Evolutionary conservation across 2,797 vertebrate genomes (phyloP).

Genomic region (Chromobotia macracanthus): DNA sequence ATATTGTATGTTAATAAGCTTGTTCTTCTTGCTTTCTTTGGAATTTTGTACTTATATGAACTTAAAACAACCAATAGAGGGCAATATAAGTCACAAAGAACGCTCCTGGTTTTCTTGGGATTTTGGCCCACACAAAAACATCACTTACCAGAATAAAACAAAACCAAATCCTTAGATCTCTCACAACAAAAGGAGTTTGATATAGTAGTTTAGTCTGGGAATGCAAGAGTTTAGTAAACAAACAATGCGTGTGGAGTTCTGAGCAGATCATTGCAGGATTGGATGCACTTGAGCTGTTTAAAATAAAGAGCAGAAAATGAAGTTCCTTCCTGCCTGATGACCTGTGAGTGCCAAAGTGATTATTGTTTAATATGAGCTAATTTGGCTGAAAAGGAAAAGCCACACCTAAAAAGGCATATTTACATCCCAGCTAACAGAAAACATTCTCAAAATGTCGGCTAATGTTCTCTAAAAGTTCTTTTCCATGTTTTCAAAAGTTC

Average conservation of each 20-base stretch:
- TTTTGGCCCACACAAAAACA: not conserved
- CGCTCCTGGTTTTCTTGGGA: not conserved
- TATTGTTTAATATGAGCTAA: not conserved
- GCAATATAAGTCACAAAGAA: not conserved
- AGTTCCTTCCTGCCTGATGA: not conserved
- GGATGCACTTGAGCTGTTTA: not conserved
- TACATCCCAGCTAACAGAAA: too few species aligned
- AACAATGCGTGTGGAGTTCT: constrained; percentile 5
- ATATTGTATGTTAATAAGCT: too few species aligned
- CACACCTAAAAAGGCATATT: not conserved
- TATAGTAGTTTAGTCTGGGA: constrained; percentile 40
- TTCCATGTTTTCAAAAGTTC: too few species aligned
- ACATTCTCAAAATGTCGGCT: too few species aligned
- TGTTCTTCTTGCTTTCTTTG: not conserved
- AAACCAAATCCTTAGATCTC: constrained; percentile 27
- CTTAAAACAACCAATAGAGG: constrained; percentile 58
- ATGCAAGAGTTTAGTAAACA: constrained; percentile 35
- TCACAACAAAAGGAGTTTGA: constrained; percentile 37
- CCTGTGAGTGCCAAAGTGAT: not conserved
- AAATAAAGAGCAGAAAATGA: not conserved
- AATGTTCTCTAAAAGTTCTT: too few species aligned
- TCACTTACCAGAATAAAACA: constrained; percentile 21
- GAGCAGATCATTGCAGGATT: not conserved
- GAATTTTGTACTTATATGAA: not conserved
- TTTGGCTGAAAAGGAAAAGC: not conserved